Base-by-base conservation (phyloP, 2,797 vertebrate species). In the Sebastes ruberrimus region DNA sequence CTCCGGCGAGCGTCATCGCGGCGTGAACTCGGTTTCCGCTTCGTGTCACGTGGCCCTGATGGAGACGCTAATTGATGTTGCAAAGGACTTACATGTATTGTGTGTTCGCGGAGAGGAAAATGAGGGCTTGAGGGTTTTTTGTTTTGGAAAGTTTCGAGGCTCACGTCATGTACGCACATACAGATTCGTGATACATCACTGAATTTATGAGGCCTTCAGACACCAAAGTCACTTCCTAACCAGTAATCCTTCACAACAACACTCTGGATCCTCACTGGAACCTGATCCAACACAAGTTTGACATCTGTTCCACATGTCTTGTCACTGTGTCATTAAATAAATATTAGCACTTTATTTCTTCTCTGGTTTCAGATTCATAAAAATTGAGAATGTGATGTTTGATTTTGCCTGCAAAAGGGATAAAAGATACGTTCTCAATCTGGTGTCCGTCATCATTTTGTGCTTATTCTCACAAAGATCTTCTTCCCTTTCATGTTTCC, bases 21-120 rank as follows among this genome's bases (percentile, higher is more conserved):
- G 52, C 5, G 77, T 81, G 86, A 86, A 68, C 80, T 60, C 14
- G 2, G 75, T 86, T 89, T 83, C 84, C 56, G 27, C 57, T 75
- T 38, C 3, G 28, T 32, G 85, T 75, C 71, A 62, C 1, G 23
- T 22, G 16, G 79, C 66, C 65, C 18, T 22, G 56, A 61, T 6
- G 1, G 33, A 38, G 70, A 46, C 22, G 76, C 62, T 85, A 66
- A 81, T 32, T 67, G 67, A 82, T 35, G 71, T 42, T 46, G n/a
- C 18, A 25, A 25, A 72, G 53, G 32, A 67, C 13, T 22, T 2
- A 5, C 7, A 2, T 62, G 20, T 27, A 33, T 33, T 33, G n/a
- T 35, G 73, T 53, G 57, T 42, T 55, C 53, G n/a, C 3, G 20
- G 25, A 18, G 52, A 0, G 22, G 2, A 25, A 61, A 33, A 10